Base-by-base conservation (phyloP, 2,797 vertebrate genomes). In the Scolopax rusticola region DNA sequence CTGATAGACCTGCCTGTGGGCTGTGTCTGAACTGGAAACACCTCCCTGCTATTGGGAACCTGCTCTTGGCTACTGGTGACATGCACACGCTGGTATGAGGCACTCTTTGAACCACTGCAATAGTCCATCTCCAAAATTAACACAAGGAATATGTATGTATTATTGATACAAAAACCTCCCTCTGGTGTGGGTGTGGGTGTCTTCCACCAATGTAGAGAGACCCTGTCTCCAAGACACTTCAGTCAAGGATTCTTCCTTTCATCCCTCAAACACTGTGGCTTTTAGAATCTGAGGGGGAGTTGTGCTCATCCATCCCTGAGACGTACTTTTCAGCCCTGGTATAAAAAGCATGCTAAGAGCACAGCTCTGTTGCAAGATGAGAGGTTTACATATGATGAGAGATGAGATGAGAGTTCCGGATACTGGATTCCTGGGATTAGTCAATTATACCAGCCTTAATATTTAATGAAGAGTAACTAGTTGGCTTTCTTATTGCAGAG, bases 71-170 rank as follows among this genome's bases (percentile, higher is more conserved):
- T 73, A 32, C 67, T 61, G 71, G 33, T 19, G 18, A 32, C 1
- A 2, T 12, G 45, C 43, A 9, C 1, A 9, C 3, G 2, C 36
- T 51, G 63, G 15, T 0, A 2, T 1, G 11, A 88, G 56, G 11
- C 28, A 24, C 28, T 25, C 24, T 59, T 45, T 60, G 36, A 47
- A 68, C 45, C 59, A 13, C 32, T 28, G 38, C 13, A 70, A 10
- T 12, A 40, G 36, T 32, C 23, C 19, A 27, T 2, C 25, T 71
- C 50, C 59, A 57, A 53, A 68, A 68, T 23, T 8, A 40, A 20
- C 54, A 32, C 21, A 9, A 30, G 43, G 4, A 25, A 28, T 12
- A 32, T 8, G 11, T 3, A 33, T 4, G 6, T 1, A 25, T 50
- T 28, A 75, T 23, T 24, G 23, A 23, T 11, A 33, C 5, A 79